Conservation (phyloP, 2,888 invertebrate genomes). For the Campoplex nolae region DNA sequence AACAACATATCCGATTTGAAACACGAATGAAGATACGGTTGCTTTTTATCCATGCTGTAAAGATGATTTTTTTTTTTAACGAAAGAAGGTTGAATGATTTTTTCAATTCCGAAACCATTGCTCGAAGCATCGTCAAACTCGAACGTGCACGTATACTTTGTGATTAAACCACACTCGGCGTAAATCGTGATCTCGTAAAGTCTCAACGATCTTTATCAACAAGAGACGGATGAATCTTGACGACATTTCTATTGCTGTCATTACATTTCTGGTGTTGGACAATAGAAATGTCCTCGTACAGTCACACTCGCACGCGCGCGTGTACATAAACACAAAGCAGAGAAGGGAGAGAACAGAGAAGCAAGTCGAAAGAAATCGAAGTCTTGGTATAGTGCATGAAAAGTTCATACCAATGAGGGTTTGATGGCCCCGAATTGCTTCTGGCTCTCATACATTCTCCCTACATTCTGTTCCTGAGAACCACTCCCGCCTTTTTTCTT, state of each 20-base stretch:
- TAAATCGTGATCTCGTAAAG: conserved; percentile 33
- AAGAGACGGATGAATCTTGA: conserved; percentile 59
- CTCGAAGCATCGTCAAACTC: conserved; percentile 1
- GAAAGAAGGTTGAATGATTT: neutral
- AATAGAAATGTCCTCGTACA: too few relatives aligned
- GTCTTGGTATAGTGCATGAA: conserved; percentile 64
- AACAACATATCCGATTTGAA: too few relatives aligned
- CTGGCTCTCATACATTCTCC: conserved; percentile 21
- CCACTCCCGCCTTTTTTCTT: conserved; percentile 63
- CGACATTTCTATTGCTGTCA: conserved; percentile 41
- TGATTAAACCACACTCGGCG: neutral
- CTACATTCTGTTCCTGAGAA: conserved; percentile 54
- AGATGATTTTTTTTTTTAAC: neutral
- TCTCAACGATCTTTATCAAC: conserved; percentile 25
- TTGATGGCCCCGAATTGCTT: conserved; percentile 41
- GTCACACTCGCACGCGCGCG: neutral
- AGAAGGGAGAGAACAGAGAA: neutral
- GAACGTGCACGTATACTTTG: neutral
- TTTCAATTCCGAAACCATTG: conserved; percentile 4
- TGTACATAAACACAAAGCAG: neutral
- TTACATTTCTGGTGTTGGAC: neutral
- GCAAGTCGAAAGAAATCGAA: conserved; percentile 53
- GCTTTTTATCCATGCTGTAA: too few relatives aligned
- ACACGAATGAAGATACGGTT: too few relatives aligned
- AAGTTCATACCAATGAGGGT: conserved; percentile 66